Conservation (phyloP, 1,140 invertebrate genomes). For the Drosophila fuyamai region DNA sequence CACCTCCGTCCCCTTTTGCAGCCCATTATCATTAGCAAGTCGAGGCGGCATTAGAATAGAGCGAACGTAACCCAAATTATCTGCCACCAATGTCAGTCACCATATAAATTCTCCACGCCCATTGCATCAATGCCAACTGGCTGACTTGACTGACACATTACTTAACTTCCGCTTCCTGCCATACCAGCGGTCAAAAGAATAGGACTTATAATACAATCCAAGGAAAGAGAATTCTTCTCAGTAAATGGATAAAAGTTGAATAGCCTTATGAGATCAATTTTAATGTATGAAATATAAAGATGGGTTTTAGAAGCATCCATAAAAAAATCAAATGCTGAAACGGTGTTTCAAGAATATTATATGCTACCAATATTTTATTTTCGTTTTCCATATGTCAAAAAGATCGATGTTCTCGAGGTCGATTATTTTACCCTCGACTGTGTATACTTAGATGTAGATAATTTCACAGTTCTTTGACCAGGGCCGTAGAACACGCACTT, state of each 20-base stretch:
- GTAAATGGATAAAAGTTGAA: not conserved
- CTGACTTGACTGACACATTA: conserved; percentile 78
- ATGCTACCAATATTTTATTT: not conserved
- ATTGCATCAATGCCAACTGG: conserved; percentile 59
- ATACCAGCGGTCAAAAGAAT: conserved; percentile 14
- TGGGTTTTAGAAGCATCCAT: too few species aligned
- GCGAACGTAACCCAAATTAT: conserved; percentile 56
- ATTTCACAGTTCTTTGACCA: conserved; percentile 80
- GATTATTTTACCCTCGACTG: not conserved
- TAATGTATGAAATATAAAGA: too few species aligned
- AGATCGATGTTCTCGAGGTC: not conserved
- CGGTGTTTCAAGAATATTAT: too few species aligned
- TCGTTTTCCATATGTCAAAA: not conserved
- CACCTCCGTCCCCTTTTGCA: conserved; percentile 7
- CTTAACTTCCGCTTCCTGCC: conserved; percentile 80
- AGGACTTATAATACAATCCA: not conserved
- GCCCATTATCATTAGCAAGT: conserved; percentile 47
- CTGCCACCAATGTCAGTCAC: conserved; percentile 35
- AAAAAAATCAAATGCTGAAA: too few species aligned
- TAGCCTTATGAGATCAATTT: too few species aligned
- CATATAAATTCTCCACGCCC: conserved; percentile 48
- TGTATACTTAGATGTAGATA: conserved; percentile 61
- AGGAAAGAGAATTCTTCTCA: not conserved
- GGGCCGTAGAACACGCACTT: conserved; percentile 62
- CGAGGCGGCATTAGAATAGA: conserved; percentile 44